phyloP scores from a whole-genome alignment of 2,113 vertebrate species.

The Solea solea region DNA sequence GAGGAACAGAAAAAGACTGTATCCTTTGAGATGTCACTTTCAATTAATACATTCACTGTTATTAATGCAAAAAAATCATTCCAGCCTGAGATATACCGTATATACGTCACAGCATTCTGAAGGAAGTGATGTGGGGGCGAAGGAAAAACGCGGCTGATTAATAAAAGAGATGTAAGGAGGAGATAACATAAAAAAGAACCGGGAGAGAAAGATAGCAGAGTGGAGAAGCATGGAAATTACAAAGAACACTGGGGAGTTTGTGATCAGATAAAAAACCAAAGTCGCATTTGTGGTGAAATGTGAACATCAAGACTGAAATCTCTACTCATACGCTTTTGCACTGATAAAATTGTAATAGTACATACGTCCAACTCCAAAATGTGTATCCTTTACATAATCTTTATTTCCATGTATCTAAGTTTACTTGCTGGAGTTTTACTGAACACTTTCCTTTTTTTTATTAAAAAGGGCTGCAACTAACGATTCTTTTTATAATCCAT shows the following conservation, averaged over 20 bases:
- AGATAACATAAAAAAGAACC: constrained; percentile 42
- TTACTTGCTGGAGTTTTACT: neutral
- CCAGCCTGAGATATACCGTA: neutral
- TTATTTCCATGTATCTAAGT: neutral
- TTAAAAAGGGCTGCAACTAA: too few relatives aligned
- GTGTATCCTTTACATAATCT: neutral
- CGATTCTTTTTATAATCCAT: too few relatives aligned
- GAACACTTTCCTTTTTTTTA: too few relatives aligned
- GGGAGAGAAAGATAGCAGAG: constrained; percentile 28
- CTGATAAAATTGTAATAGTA: neutral
- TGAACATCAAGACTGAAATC: constrained; percentile 30
- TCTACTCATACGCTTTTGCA: constrained; percentile 12
- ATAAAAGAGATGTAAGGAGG: constrained; percentile 37
- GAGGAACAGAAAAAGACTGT: constrained; percentile 39
- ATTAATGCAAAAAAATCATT: constrained; percentile 45
- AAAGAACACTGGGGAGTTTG: constrained; percentile 14
- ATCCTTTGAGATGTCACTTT: constrained; percentile 53
- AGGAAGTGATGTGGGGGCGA: constrained; percentile 16
- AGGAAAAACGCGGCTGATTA: constrained; percentile 29
- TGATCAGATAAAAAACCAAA: constrained; percentile 62
- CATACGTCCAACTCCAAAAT: neutral
- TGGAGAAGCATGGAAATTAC: constrained; percentile 40
- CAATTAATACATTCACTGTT: constrained; percentile 68
- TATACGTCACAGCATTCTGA: constrained; percentile 7
- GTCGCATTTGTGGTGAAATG: constrained; percentile 30